Conservation (phyloP, 2,888 invertebrate genomes). For the Orthosia gothica region DNA sequence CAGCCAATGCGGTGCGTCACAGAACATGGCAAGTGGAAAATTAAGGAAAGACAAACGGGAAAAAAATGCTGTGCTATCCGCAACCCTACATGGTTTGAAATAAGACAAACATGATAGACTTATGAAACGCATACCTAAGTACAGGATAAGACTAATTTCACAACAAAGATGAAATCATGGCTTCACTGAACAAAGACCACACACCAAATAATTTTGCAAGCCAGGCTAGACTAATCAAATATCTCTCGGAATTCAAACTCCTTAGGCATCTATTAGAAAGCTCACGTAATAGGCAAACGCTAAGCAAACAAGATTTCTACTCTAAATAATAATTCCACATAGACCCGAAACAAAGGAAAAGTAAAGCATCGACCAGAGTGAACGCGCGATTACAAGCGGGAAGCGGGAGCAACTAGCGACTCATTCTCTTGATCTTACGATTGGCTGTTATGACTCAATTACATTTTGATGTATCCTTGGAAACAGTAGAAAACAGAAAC, state of each 20-base stretch:
- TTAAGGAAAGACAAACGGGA: too few relatives aligned
- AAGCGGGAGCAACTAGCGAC: not conserved
- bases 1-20: too few relatives aligned
- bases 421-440: not conserved
- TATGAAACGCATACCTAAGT: not conserved
- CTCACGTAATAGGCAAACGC: slow-evolving; percentile 20
- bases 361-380: not conserved
- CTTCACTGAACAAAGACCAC: not conserved
- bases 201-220: slow-evolving; percentile 7
- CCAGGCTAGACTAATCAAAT: slow-evolving; percentile 32
- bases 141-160: not conserved
- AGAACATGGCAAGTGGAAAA: too few relatives aligned
- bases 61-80: too few relatives aligned
- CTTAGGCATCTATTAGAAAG: slow-evolving; percentile 8
- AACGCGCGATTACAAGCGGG: not conserved
- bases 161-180: not conserved
- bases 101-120: not conserved
- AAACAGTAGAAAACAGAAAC: not conserved
- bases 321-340: slow-evolving; percentile 52
- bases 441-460: not conserved
- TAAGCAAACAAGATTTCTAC: slow-evolving; percentile 39
- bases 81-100: too few relatives aligned
- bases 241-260: slow-evolving; percentile 14
- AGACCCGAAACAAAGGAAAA: slow-evolving; percentile 45
- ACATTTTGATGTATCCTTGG: not conserved